These are phyloP conservation scores for Paragorgia papillata DNA, from an alignment of 92 coral and sea anemone genomes.

Conservation along the genomic window DNA sequence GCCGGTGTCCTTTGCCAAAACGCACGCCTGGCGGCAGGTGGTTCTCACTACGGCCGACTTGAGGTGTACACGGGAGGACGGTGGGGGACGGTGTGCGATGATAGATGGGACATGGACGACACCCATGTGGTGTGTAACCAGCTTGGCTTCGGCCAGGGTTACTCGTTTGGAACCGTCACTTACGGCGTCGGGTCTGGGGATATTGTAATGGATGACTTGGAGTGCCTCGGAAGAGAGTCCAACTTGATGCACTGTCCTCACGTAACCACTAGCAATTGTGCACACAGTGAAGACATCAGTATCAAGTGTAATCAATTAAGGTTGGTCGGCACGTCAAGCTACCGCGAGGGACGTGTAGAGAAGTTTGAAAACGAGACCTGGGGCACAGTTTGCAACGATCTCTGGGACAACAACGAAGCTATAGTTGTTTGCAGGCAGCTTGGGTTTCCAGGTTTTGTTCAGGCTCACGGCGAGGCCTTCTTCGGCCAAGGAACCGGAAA, in stretches of 20 bases:
- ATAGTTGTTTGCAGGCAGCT: slow-evolving; percentile 70
- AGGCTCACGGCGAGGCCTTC: slow-evolving; percentile 31
- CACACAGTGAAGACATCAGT: neutral
- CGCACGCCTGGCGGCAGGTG: neutral
- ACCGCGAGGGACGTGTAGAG: slow-evolving; percentile 67
- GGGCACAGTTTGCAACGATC: slow-evolving; percentile 68
- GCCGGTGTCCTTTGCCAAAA: slow-evolving; percentile 24
- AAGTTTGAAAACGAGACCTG: slow-evolving; percentile 65
- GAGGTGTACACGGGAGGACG: slow-evolving; percentile 28
- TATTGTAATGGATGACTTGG: slow-evolving; percentile 9
- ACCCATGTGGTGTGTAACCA: slow-evolving; percentile 8
- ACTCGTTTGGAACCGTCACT: neutral
- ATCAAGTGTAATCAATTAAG: neutral
- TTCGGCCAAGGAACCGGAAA: slow-evolving; percentile 49
- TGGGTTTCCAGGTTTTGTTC: slow-evolving; percentile 63
- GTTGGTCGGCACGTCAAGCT: slow-evolving; percentile 35
- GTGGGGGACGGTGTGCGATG: slow-evolving; percentile 28
- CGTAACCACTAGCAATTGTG: neutral
- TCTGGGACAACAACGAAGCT: slow-evolving; percentile 66
- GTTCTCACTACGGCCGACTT: neutral
- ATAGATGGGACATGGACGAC: neutral
- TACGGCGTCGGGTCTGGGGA: neutral
- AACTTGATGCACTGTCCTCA: neutral
- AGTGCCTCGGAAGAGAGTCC: neutral
- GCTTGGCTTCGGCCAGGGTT: neutral